Base-by-base conservation (phyloP, 2,888 invertebrate species). In the Cryptosula pallasiana region DNA sequence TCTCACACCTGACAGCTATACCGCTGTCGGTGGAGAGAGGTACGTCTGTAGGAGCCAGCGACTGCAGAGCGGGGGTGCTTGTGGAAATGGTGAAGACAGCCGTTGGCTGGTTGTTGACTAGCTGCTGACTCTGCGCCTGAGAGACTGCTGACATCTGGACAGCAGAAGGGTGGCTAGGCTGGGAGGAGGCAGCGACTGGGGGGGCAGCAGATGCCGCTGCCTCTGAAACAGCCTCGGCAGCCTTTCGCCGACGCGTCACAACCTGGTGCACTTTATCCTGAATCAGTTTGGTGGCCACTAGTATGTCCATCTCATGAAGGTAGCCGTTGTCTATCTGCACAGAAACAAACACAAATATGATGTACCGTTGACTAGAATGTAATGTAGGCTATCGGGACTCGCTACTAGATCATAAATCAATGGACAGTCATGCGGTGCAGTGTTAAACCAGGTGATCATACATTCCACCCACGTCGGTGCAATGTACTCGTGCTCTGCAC, bases 211-310 rank as follows among this genome's bases (percentile, higher is more conserved):
- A 23, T 23, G 58, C n/a, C 5, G 13, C n/a, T n/a, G 58, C 2
- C 70, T 9, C 45, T n/a, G 36, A 23, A 9, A 5, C 3, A 5
- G 70, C 70, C 36, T 54, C 70, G 45, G 70, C 70, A 23, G n/a
- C 27, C 25, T 70, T 70, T 5, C 23, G 34, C 13, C 58, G 58
- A 2, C 25, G 36, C 45, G 13, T 34, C 45, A 70, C 45, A 23
- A 70, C 32, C 45, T 36, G 45, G 29, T 36, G 45, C 29, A 70
- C 70, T 70, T 54, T 36, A 16, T 70, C 70, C 32, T 70, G 36
- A 9, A 70, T 70, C 5, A 70, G 70, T 54, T 70, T 70, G 5
- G 55, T 54, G 5, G 70, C 70, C 2, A 70, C 45, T 27, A 35
- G n/a, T 9, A 54, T 32, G 29, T 70, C 70, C 70, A 54, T 3